Evolutionary conservation across 2,888 invertebrate genomes (phyloP), one percentile per base, ranked within the genome.

Genomic region (Ormyrus pomaceus): DNA sequence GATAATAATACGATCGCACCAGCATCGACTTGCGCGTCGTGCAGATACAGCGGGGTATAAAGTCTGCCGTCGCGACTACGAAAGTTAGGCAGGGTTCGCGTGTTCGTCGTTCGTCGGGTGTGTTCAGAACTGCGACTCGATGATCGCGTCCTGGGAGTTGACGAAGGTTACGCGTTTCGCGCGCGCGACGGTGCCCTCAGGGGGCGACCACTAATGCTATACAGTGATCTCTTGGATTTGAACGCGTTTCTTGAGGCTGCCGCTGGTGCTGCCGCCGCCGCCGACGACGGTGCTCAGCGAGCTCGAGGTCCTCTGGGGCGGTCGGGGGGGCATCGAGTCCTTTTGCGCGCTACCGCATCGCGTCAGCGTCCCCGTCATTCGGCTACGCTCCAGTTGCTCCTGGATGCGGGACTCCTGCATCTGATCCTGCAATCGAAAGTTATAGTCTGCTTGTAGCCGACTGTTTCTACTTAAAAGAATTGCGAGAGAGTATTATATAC

Each of bases 211-310:
- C 90, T 90, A 90, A 90, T 89, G 90, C 94, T 95, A 95, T 89
- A 95, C 95, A 80, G 95, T 95, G 90, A 95, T 95, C 91, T 95
- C 95, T 91, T 95, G 95, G 85, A 95, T 95, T 91, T 95, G 95
- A 80, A 95, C 95, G 87, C 95, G 93, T 90, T 95, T 95, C 91
- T 95, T 95, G 84, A 95, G 92, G 48, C 89, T 85, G 82, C 86
- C 85, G 87, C 87, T 84, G 74, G 85, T 86, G 71, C 82, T 73
- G 6, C 82, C 85, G 65, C 74, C 85, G 65, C 74, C 9, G 53
- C 59, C 56, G 11, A 59, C 62, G 53, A 82, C 82, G 13, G 86
- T 87, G 79, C 86, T 87, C 51, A 89, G 85, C 1, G 89, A 88
- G 75, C 88, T 88, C 69, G 90, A 89, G 8, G 90, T 91, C 66